Conservation (phyloP, 2,888 invertebrate genomes). For the Macaria notata region DNA sequence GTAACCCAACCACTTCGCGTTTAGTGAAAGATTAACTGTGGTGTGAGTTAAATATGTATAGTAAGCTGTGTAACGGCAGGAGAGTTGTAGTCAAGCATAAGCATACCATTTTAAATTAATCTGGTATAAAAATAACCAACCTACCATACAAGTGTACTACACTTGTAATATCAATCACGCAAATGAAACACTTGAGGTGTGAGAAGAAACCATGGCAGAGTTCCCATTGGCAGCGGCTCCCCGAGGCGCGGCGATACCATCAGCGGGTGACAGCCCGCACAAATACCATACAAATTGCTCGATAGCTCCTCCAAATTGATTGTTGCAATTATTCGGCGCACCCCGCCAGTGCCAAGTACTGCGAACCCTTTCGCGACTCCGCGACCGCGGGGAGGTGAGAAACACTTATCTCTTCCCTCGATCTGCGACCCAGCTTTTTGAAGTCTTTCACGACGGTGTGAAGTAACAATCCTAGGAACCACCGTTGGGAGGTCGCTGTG, state of each 20-base stretch:
- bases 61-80: too few species aligned
- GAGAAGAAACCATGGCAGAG: constrained; percentile 67
- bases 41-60: neutral
- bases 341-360: constrained; percentile 44
- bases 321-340: constrained; percentile 81
- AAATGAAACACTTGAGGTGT: constrained; percentile 63
- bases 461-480: constrained; percentile 59
- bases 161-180: constrained; percentile 36
- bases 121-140: too few species aligned
- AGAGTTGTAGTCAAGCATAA: too few species aligned
- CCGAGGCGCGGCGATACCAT: constrained; percentile 72
- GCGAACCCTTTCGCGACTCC: constrained; percentile 74
- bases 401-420: constrained; percentile 72
- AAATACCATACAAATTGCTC: constrained; percentile 81
- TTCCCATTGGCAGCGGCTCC: constrained; percentile 69
- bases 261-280: constrained; percentile 81
- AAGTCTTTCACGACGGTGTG: constrained; percentile 71
- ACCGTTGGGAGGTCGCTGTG: constrained; percentile 62
- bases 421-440: constrained; percentile 65
- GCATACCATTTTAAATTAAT: too few species aligned
- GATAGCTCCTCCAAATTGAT: constrained; percentile 79
- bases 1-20: constrained; percentile 42
- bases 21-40: constrained; percentile 21
- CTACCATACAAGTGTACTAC: neutral
- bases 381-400: constrained; percentile 78